Percentiles rank a stretch among this genome's conserved stretches.
Conservation (phyloP, 2,113 vertebrate genomes). For the Dendropsophus ebraccatus region DNA sequence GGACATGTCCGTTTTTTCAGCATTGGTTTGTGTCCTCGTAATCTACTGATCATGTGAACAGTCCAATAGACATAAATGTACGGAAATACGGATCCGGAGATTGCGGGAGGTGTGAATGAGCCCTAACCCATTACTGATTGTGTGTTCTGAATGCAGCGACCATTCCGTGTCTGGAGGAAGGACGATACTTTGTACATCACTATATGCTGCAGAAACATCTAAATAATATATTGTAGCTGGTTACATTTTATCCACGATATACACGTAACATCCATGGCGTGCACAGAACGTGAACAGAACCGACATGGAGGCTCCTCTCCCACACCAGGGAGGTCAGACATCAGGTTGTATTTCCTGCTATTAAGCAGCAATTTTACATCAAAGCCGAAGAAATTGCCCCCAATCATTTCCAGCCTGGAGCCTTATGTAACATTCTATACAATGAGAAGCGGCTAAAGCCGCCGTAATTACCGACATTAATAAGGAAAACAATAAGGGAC, state of each 20-base stretch:
- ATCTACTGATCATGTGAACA: no score
- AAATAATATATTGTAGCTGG: not conserved
- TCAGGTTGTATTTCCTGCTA: not conserved
- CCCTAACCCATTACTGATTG: no score
- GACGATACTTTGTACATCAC: no score
- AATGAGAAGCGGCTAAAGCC: slow-evolving; percentile 9
- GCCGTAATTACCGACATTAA: slow-evolving; percentile 29
- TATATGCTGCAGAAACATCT: not conserved
- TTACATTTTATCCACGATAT: not conserved
- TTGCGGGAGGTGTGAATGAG: no score
- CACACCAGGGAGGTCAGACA: no score
- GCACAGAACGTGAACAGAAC: not conserved
- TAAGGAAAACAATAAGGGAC: slow-evolving; percentile 5
- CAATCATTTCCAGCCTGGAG: not conserved
- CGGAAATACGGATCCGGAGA: no score
- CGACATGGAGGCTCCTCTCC: no score
- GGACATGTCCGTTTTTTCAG: no score
- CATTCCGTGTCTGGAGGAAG: no score
- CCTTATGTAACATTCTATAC: not conserved
- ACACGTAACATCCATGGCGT: not conserved
- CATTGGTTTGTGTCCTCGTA: no score
- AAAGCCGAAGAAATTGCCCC: not conserved
- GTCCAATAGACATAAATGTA: no score
- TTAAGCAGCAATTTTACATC: not conserved
- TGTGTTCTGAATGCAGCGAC: no score